Evolutionary conservation across 1,140 invertebrate genomes (phyloP), one percentile per base, ranked within the genome.

Genomic region (Pseudomyrmex cubaensis): DNA sequence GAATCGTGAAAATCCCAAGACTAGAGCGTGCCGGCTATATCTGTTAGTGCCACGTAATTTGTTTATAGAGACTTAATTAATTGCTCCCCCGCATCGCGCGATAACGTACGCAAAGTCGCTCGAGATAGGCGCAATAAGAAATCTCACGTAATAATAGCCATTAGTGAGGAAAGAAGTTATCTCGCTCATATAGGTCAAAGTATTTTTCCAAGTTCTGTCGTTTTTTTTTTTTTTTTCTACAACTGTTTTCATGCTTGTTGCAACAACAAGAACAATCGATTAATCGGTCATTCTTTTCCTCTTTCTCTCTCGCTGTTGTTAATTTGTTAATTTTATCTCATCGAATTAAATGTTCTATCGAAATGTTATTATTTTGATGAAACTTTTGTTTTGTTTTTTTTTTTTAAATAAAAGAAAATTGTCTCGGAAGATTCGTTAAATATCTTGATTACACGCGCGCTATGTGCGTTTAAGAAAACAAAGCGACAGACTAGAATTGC

Each of bases 1-100:
- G 15, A 7, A 12, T 46, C 25, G 62, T 44, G 69, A 35, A 25
- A 63, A 57, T 22, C 52, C 35, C 10, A 2, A 5, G 20, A 20
- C 20, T 20, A 20, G 48, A 74, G 56, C n/a, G 13, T 20, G 20
- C 20, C 20, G 50, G 52, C 66, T 59, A 59, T 70, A 70, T 70
- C 48, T 66, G 17, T 44, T 66, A 7, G 0, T 35, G 59, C 46
- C 56, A 54, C 54, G 63, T 25, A 66, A 82, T 82, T 75, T 57
- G 61, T 64, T 82, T 75, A 75, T 75, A 52, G 20, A 20, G 12
- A 48, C 17, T 74, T 61, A 54, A 63, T 82, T 50, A 82, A 82
- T 75, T 75, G 70, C 17, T 20, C 9, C 22, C 35, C 52, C 17
- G 35, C 35, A 35, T 35, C 35, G 35, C 35, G 35, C 35, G 78